Evolutionary conservation across 1,140 invertebrate genomes (phyloP).

Genomic region (Drosophila nigrodunni): DNA sequence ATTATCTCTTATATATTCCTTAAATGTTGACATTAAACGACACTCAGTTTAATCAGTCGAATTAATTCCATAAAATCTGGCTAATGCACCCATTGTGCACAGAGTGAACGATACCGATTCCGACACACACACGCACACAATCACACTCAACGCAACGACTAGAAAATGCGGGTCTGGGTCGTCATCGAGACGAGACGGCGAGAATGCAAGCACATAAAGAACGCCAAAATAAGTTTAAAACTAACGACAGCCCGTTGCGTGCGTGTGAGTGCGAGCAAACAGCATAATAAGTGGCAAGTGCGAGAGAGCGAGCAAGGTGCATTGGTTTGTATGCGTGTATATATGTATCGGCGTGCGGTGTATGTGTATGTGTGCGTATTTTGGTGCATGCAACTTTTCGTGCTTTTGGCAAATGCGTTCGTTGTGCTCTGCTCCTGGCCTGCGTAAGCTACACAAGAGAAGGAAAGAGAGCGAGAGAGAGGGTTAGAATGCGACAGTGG

Average conservation of each 20-base stretch:
- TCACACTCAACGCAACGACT: slow-evolving; percentile 27
- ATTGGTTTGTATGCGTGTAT: slow-evolving; percentile 27
- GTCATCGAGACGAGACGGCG: slow-evolving; percentile 72
- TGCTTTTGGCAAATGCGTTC: slow-evolving; percentile 71
- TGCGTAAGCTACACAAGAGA: slow-evolving; percentile 41
- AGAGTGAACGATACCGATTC: slow-evolving; percentile 26
- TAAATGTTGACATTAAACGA: too few species aligned
- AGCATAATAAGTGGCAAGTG: slow-evolving; percentile 33
- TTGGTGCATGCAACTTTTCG: slow-evolving; percentile 76
- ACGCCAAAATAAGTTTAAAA: slow-evolving; percentile 81
- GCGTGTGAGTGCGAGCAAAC: slow-evolving; percentile 36
- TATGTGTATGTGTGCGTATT: slow-evolving; percentile 53
- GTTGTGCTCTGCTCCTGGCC: slow-evolving; percentile 28
- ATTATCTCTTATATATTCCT: too few species aligned
- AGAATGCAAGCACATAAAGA: slow-evolving; percentile 79
- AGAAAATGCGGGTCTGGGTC: slow-evolving; percentile 80
- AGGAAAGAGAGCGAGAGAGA: slow-evolving; percentile 33
- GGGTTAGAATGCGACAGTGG: slow-evolving; percentile 31
- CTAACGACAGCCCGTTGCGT: slow-evolving; percentile 59
- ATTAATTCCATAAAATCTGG: too few species aligned
- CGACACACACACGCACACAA: slow-evolving; percentile 26
- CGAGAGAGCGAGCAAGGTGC: slow-evolving; percentile 37
- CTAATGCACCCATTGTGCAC: background rate
- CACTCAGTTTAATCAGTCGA: too few species aligned
- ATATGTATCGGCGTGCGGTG: slow-evolving; percentile 26